Base-by-base conservation (phyloP, 2,797 vertebrate species). In the Smutsia gigantea region DNA sequence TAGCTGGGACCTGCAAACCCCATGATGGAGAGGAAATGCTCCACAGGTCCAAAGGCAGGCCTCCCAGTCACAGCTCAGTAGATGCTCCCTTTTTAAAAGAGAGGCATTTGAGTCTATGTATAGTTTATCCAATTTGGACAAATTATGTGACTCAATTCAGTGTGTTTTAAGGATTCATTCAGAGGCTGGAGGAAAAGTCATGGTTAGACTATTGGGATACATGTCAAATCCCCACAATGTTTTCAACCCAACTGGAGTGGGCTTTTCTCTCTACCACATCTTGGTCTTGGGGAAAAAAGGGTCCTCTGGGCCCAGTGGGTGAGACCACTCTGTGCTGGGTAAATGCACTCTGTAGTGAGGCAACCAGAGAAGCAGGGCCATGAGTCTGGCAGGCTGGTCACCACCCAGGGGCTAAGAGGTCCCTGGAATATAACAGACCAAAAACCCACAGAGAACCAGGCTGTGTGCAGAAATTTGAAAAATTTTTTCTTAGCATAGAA, bases 1-100 rank as follows among this genome's bases (percentile, higher is more conserved):
- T 4, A 0, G 9, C 5, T 8, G 29, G 37, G 21, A 29, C 10
- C 19, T 2, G 1, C 23, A 31, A 3, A 34, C 29, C 17, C 27
- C 6, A 0, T 6, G 12, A 29, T 19, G 12, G 63, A 59, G 31
- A 9, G 27, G 31, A 49, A 27, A 12, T 19, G 27, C 11, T 19
- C 25, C 15, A 21, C 11, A 37, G 34, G 18, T 17, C 31, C 13
- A 4, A 37, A 53, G 57, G 21, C 42, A 42, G 27, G 12, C 55
- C 84, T 51, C 31, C 2, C 39, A 49, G 8, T 15, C 2, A 7
- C 1, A 55, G 25, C 31, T 64, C 53, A 29, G 39, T 53, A 18
- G 11, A 17, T 46, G 66, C 4, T 46, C 39, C 29, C 12, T 59
- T 49, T 81, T 42, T 11, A 6, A 78, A 46, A 68, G 27, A 39